These are phyloP conservation scores for Eugnorisma glareosa DNA, from an alignment of 2,888 invertebrate genomes.

Conservation along the genomic window DNA sequence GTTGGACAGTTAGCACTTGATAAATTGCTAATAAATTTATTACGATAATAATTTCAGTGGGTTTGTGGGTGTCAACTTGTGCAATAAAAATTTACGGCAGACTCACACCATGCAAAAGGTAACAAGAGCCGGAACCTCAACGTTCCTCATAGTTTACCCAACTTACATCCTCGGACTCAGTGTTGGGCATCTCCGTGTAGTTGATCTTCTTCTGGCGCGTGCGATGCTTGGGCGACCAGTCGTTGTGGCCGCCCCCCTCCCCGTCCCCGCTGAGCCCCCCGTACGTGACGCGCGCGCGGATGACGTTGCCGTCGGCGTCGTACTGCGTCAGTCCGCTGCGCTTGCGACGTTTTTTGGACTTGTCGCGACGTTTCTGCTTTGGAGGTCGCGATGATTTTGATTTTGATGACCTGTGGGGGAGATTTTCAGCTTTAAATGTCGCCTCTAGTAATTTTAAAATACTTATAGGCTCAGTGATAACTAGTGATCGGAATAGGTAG, in stretches of 20 bases:
- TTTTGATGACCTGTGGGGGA: conserved; percentile 69
- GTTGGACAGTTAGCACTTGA: neutral
- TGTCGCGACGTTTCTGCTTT: conserved; percentile 70
- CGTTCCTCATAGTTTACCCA: neutral
- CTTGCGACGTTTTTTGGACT: conserved; percentile 70
- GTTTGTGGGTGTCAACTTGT: neutral
- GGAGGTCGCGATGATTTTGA: conserved; percentile 68
- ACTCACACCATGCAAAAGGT: conserved; percentile 3
- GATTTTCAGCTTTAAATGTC: neutral
- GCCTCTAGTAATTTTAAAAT: neutral
- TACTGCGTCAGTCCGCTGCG: conserved; percentile 80
- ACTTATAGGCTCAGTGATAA: neutral
- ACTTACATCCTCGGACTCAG: conserved; percentile 93
- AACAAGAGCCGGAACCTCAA: neutral
- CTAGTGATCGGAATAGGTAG: no score
- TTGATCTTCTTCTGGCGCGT: conserved; percentile 94
- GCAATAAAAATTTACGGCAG: neutral
- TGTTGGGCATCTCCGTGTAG: conserved; percentile 94
- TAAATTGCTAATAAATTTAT: neutral
- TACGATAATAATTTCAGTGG: neutral
- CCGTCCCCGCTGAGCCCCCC: conserved; percentile 90
- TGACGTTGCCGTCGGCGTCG: conserved; percentile 83
- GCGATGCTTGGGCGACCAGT: conserved; percentile 92
- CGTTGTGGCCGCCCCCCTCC: conserved; percentile 77
- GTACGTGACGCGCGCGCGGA: conserved; percentile 88